Base-by-base conservation (phyloP, 2,888 invertebrate species). In the Metellina segmentata region DNA sequence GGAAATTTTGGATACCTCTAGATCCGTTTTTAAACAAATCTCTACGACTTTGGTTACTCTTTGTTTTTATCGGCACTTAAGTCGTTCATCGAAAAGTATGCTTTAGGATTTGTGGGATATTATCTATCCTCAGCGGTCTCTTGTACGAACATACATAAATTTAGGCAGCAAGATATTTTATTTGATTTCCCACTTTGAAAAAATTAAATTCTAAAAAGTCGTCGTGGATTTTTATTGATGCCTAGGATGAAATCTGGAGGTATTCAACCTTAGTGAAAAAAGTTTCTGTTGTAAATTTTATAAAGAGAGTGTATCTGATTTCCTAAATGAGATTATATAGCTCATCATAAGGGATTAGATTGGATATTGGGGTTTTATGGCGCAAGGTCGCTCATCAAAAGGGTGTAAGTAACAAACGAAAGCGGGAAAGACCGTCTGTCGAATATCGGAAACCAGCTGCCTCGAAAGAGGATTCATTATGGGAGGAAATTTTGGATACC, bases 351-450 rank as follows among this genome's bases (percentile, higher is more conserved):
- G n/a, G n/a, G n/a, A n/a, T n/a, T n/a, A n/a, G n/a, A n/a, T n/a
- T n/a, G n/a, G n/a, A n/a, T n/a, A n/a, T n/a, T 75, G 61, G 61
- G 19, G 61, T 85, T 72, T 69, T 70, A 90, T 69, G 16, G 69
- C n/a, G n/a, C n/a, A n/a, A n/a, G n/a, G n/a, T n/a, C n/a, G n/a
- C 61, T 81, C 48, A 61, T 83, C 83, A 83, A 48, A 72, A 71
- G n/a, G 9, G n/a, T 69, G 69, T 90, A 81, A 90, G 85, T 90
- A 90, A 85, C 70, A 85, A 69, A 90, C 74, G 79, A 79, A 51
- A 71, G 13, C 48, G 13, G 16, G 78, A 51, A 78, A 78, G 79
- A 19, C 48, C 70, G 49, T 71, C 69, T 19, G 48, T 61, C 72
- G 82, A 19, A 49, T 6, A 72, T 20, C 49, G 34, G 82, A 82